Conservation (phyloP, 2,888 invertebrate species). For the Xestia c-nigrum region DNA sequence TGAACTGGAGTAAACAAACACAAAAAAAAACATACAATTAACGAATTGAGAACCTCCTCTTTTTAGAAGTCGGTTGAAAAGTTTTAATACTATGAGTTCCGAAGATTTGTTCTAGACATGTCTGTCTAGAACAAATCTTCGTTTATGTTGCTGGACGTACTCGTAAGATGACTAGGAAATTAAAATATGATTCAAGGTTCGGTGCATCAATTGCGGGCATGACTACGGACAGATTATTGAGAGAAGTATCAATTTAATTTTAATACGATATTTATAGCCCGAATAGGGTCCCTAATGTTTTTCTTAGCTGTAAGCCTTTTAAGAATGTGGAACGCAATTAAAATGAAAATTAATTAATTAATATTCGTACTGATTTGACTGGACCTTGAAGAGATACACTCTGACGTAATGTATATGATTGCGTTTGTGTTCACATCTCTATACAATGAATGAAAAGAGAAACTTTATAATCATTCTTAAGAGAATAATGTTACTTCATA, state of each 20-base stretch:
- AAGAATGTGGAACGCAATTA: no score
- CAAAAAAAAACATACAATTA: no score
- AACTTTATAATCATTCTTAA: neutral
- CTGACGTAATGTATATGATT: neutral
- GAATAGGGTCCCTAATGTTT: no score
- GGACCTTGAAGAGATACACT: neutral
- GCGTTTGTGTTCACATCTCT: neutral
- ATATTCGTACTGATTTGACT: no score
- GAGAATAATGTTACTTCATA: neutral
- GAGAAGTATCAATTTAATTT: no score
- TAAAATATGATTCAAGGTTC: neutral
- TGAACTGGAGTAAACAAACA: no score
- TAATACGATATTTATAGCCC: no score
- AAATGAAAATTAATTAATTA: no score
- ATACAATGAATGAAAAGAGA: neutral
- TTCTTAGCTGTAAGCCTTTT: no score
- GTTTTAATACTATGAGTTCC: neutral
- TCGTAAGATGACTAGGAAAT: neutral
- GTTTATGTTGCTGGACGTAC: neutral
- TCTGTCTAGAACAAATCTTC: no score
- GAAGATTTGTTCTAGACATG: neutral
- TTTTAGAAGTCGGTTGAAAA: no score
- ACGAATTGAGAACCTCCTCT: no score
- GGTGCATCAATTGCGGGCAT: neutral
- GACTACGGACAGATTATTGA: neutral